These are phyloP conservation scores for Drosophila imparisetae DNA, from an alignment of 2,888 invertebrate genomes.

Conservation along the genomic window DNA sequence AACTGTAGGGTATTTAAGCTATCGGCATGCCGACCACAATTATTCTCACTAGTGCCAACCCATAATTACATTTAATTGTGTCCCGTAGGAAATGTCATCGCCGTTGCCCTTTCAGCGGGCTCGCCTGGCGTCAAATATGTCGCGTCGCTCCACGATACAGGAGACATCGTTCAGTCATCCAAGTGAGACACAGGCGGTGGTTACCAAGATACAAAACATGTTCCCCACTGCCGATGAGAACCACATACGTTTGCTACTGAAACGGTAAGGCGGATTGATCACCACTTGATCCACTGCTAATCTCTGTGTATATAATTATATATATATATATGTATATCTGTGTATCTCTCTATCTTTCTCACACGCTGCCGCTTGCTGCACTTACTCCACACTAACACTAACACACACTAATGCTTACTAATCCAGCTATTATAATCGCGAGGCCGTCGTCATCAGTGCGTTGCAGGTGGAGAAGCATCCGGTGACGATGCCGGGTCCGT, in stretches of 20 bases:
- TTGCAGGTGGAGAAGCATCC: conserved; percentile 97
- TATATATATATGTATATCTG: conserved; percentile 10
- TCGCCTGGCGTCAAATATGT: conserved; percentile 78
- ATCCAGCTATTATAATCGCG: conserved; percentile 94
- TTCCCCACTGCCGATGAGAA: conserved; percentile 96
- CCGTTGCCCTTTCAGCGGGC: conserved; percentile 80
- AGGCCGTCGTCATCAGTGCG: conserved; percentile 96
- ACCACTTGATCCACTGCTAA: conserved; percentile 42
- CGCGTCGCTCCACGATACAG: conserved; percentile 85
- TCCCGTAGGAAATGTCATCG: conserved; percentile 83
- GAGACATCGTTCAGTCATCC: conserved; percentile 88
- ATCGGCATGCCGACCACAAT: neutral
- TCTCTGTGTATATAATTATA: conserved; percentile 26
- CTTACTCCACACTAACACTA: conserved; percentile 34
- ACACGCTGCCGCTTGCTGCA: conserved; percentile 72
- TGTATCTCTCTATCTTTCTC: conserved; percentile 61
- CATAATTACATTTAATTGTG: conserved; percentile 7
- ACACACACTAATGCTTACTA: conserved; percentile 44
- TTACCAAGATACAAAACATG: conserved; percentile 93
- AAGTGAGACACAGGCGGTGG: conserved; percentile 90
- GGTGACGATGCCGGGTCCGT: conserved; percentile 94
- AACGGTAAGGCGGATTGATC: conserved; percentile 89
- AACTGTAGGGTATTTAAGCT: neutral
- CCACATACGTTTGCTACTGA: conserved; percentile 93
- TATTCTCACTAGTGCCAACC: neutral